Conservation (phyloP, 2,113 vertebrate genomes). For the Dryoscopus gambensis region DNA sequence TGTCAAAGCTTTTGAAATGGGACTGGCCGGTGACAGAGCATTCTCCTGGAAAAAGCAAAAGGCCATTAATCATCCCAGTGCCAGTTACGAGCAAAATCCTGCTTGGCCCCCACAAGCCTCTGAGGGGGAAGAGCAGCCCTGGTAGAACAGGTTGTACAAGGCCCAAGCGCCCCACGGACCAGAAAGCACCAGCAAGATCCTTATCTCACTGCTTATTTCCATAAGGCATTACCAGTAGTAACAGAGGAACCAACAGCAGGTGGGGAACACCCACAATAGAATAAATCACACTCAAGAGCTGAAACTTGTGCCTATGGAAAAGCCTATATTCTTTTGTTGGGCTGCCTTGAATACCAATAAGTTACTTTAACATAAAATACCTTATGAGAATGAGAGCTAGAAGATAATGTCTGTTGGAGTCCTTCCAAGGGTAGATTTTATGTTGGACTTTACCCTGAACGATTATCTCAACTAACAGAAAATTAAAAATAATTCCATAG, state of each 20-base stretch:
- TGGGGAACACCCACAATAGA: background rate
- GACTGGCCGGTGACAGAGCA: slow-evolving; percentile 92
- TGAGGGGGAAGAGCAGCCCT: background rate
- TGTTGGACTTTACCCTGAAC: background rate
- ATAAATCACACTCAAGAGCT: background rate
- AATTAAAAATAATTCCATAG: background rate
- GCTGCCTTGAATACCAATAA: background rate
- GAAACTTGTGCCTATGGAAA: background rate
- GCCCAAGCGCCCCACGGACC: background rate
- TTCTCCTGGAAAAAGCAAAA: slow-evolving; percentile 75
- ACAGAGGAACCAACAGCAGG: background rate
- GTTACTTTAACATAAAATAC: background rate
- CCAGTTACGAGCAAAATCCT: accelerated
- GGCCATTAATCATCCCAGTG: background rate
- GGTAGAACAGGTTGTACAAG: background rate
- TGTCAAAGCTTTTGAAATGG: slow-evolving; percentile 95
- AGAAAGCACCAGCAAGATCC: background rate
- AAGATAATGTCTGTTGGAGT: background rate
- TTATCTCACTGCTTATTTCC: background rate
- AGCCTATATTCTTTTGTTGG: background rate
- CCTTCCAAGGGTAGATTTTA: background rate
- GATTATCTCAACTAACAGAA: background rate
- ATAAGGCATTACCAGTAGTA: background rate
- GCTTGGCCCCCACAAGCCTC: background rate
- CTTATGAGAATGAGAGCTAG: background rate